Percentiles rank a stretch among this genome's conserved stretches.
phyloP scores from a whole-genome alignment of 2,113 vertebrate species.

The Setophaga petechia region DNA sequence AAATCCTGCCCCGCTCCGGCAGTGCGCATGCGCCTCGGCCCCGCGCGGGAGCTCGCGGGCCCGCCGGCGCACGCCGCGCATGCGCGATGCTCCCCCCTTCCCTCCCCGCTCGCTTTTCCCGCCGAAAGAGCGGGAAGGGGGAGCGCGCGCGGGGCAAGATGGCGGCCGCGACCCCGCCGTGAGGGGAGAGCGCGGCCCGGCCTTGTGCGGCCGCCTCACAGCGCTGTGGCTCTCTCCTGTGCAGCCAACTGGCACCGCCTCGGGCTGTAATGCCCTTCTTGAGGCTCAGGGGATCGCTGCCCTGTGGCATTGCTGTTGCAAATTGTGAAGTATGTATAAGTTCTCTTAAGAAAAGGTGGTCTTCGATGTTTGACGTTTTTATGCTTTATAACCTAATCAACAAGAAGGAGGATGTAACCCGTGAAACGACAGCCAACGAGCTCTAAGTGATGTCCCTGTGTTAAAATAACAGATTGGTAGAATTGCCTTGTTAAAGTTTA shows the following conservation, averaged over 20 bases:
- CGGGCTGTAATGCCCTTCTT: neutral
- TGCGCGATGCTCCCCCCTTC: rapidly evolving
- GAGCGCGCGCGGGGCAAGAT: neutral
- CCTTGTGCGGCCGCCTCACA: rapidly evolving
- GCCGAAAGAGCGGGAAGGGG: neutral
- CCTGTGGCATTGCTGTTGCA: neutral
- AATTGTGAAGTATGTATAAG: neutral
- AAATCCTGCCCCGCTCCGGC: neutral
- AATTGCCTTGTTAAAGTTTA: neutral
- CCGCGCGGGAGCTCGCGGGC: rapidly evolving
- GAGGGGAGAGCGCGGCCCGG: rapidly evolving
- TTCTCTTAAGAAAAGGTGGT: rapidly evolving
- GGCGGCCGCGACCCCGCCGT: rapidly evolving
- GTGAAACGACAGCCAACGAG: neutral
- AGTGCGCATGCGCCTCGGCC: neutral
- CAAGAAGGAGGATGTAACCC: neutral
- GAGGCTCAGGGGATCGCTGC: rapidly evolving
- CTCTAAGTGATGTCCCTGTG: neutral
- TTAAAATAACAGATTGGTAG: neutral
- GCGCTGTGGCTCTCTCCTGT: rapidly evolving
- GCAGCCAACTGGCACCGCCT: rapidly evolving
- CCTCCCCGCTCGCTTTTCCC: neutral
- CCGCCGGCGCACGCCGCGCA: rapidly evolving
- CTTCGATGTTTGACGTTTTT: neutral
- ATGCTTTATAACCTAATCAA: neutral